Conservation (phyloP, 2,888 invertebrate genomes). For the Pyrrhosoma nymphula region DNA sequence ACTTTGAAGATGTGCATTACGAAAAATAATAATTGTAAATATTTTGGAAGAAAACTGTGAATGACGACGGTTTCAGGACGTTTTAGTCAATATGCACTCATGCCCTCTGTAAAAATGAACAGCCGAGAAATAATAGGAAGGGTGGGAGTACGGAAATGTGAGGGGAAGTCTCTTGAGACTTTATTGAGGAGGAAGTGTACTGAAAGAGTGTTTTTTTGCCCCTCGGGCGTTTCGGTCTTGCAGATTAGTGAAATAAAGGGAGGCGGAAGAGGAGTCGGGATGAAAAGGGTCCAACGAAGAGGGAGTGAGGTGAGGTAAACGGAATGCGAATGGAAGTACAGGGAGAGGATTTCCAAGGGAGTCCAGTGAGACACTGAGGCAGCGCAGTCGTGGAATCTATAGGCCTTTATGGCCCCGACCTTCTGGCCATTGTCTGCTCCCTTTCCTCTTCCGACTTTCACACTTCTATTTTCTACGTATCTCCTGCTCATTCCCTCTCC, state of each 20-base stretch:
- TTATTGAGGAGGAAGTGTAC: neutral
- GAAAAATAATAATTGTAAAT: too few species aligned
- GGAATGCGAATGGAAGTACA: neutral
- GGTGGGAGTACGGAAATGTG: neutral
- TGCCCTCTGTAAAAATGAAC: too few species aligned
- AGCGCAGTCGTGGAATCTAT: neutral
- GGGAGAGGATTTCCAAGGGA: neutral
- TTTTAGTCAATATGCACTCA: too few species aligned
- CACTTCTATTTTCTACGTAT: neutral
- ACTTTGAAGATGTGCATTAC: too few species aligned
- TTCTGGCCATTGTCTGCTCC: neutral
- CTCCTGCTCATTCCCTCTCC: neutral
- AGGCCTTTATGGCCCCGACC: neutral
- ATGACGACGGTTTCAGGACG: too few species aligned
- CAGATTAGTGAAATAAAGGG: slow-evolving; percentile 18
- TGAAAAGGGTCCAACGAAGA: neutral
- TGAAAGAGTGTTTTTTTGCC: neutral
- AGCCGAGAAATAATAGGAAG: neutral
- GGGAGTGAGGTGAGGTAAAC: neutral
- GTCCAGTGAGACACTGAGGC: neutral
- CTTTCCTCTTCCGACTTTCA: neutral
- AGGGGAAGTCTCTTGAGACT: neutral
- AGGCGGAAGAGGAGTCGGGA: neutral
- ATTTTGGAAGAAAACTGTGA: too few species aligned
- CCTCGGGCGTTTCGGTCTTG: neutral